Conservation (phyloP, 2,797 vertebrate species). For the Manis pentadactyla region DNA sequence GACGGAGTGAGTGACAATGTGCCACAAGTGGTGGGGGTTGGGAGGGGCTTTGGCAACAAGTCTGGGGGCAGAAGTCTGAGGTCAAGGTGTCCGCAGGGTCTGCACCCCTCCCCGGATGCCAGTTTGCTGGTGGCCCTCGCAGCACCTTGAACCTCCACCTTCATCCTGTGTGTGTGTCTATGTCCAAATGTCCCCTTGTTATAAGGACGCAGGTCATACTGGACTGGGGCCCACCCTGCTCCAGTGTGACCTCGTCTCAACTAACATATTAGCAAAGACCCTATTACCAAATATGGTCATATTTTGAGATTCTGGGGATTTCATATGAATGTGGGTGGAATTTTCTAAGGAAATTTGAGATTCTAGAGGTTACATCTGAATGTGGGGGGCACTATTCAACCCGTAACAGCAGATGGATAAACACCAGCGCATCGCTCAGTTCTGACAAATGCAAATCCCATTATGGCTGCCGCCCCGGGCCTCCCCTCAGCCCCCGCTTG, state of each 20-base stretch:
- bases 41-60: background rate
- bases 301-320: background rate
- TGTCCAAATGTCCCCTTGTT: background rate
- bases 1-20: background rate
- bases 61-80: background rate
- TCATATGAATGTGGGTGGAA: background rate
- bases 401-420: background rate
- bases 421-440: background rate
- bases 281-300: background rate
- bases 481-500: rapidly evolving
- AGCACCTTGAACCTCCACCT: background rate
- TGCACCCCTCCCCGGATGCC: background rate
- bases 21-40: background rate
- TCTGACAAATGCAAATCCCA: background rate
- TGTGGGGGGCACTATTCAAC: background rate
- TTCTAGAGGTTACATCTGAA: background rate
- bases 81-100: background rate
- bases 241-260: background rate
- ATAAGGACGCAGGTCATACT: background rate
- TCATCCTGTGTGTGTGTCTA: background rate
- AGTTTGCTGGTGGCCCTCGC: background rate
- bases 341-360: background rate
- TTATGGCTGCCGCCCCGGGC: rapidly evolving
- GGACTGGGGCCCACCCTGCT: background rate
- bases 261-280: background rate